Evolutionary conservation across 1,140 invertebrate species (phyloP), one percentile per base, ranked within the genome.

Genomic region (Vollenhovia emeryi): DNA sequence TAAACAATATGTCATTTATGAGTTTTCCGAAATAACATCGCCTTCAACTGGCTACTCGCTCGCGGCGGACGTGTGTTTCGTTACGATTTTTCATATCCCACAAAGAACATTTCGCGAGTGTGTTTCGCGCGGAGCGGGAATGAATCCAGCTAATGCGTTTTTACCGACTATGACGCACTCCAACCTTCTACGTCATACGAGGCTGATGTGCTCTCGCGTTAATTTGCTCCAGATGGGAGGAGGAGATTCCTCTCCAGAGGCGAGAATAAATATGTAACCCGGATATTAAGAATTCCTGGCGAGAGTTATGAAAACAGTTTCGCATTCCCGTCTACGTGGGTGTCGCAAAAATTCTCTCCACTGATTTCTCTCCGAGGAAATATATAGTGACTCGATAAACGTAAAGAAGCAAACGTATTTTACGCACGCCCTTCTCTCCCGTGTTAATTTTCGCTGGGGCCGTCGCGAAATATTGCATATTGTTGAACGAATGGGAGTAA

Each of bases 111-210:
- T 45, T 71, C 15, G 45, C 45, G 43, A 52, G n/a, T 40, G 21
- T 40, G 15, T 9, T 24, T 3, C 33, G 15, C 36, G n/a, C 33
- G 55, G 69, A 82, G 24, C 30, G 18, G 13, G 40, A 71, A 18
- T 71, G 50, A 71, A 73, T 57, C 24, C 27, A 50, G 24, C 36
- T 82, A 82, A 71, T 82, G 24, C 33, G 36, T 80, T 82, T 78
- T 82, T 71, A 57, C 50, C 7, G 50, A n/a, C 50, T 55, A 71
- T 82, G 50, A 71, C 50, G 48, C 64, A 57, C 24, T 43, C 33
- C 13, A 24, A 78, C 43, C 78, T 43, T 27, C 8, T 18, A 33
- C 43, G 36, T 43, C 24, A 24, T 18, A 9, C 13, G 60, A 68
- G 8, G 30, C 11, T 52, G 21, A 68, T 66, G 13, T 27, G 45